Evolutionary conservation across 2,797 vertebrate genomes (phyloP).

Genomic region (Propithecus deckenii): DNA sequence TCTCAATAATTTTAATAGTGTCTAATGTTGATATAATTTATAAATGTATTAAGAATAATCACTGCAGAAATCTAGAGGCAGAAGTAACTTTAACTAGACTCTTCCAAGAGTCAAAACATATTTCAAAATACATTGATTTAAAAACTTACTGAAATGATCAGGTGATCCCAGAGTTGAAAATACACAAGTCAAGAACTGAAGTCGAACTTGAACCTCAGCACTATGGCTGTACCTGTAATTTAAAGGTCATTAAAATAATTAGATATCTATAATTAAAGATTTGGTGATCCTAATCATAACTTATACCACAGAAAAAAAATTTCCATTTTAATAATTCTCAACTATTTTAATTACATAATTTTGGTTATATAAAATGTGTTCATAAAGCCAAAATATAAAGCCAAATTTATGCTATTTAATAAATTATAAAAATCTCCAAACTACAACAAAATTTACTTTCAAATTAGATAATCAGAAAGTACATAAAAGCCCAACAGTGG

Average conservation of each 20-base stretch:
- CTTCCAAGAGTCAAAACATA: background rate
- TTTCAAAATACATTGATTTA: background rate
- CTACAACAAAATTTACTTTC: slow-evolving; percentile 8
- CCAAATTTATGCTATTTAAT: slow-evolving; percentile 11
- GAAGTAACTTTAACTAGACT: background rate
- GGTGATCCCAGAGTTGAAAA: slow-evolving; percentile 99
- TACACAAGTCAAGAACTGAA: slow-evolving; percentile 98
- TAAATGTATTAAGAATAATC: background rate
- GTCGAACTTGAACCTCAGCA: slow-evolving; percentile 97
- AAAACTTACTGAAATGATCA: slow-evolving; percentile 97
- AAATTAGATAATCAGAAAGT: slow-evolving; percentile 35
- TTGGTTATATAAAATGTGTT: background rate
- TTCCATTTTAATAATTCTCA: background rate
- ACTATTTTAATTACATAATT: background rate
- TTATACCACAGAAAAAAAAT: background rate
- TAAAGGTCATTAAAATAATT: slow-evolving; percentile 60
- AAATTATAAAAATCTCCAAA: background rate
- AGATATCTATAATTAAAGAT: background rate
- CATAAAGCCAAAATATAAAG: background rate
- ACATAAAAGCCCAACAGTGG: background rate
- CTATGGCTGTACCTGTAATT: slow-evolving; percentile 96
- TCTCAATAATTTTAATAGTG: background rate
- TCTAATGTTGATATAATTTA: background rate
- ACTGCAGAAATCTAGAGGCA: slow-evolving; percentile 10
- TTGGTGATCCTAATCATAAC: background rate